Evolutionary conservation across 2,113 vertebrate genomes (phyloP).

Genomic region (Oreochromis niloticus): DNA sequence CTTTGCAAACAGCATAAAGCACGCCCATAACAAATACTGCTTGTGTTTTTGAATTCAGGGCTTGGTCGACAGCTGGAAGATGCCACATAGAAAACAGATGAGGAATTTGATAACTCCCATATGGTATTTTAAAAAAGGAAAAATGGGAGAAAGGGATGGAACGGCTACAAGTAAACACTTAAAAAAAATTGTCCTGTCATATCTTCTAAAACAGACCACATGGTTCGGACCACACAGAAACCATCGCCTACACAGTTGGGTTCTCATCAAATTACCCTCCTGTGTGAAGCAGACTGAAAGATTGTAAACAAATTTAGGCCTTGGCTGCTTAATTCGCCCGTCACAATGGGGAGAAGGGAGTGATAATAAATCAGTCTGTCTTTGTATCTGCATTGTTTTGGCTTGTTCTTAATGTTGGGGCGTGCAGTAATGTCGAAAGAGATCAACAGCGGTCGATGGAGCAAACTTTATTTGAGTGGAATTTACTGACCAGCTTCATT

Average conservation of each 20-base stretch:
- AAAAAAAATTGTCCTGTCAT: not conserved
- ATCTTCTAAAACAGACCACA: not conserved
- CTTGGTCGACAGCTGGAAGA: not conserved
- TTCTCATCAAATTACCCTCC: not conserved
- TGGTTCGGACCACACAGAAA: constrained; percentile 5
- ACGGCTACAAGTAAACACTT: not conserved
- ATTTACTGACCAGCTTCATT: not conserved
- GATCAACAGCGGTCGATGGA: not conserved
- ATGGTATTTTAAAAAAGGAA: not conserved
- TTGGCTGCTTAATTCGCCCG: not conserved
- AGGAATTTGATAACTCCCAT: constrained; percentile 31
- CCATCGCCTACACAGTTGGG: not conserved
- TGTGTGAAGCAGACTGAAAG: not conserved
- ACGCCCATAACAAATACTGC: not conserved
- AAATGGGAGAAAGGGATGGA: constrained; percentile 9
- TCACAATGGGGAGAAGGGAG: not conserved
- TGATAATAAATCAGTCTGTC: not conserved
- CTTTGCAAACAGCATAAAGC: not conserved
- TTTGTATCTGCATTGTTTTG: not conserved
- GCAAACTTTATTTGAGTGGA: not conserved
- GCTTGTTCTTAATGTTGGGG: not conserved
- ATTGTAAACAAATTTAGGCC: not conserved
- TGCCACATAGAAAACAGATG: not conserved
- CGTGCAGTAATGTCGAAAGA: not conserved
- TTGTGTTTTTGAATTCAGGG: not conserved